Base-by-base conservation (phyloP, 92 coral and sea anemone genomes). In the Isaurus tuberculatus region DNA sequence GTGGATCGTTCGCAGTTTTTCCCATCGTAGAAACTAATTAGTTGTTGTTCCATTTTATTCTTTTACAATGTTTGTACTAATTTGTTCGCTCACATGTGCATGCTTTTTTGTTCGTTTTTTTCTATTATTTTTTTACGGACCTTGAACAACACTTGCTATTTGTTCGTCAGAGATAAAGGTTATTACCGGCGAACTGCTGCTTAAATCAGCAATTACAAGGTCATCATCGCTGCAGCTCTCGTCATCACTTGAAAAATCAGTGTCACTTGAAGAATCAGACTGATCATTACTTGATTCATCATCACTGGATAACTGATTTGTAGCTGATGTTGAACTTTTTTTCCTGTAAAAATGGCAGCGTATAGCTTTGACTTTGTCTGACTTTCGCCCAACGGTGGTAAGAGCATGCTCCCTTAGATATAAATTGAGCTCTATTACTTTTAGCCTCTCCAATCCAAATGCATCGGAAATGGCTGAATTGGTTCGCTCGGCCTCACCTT, bases 401-500 rank as follows among this genome's bases (percentile, higher is more conserved):
- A 79, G 46, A 43, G 27, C 57, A 81, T 81, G 86, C 25, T 80
- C 63, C 61, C 49, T 65, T 16, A 80, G 73, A 40, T 80, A 80
- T 42, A 80, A 22, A 37, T 80, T 36, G 65, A 67, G 86, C 42
- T 81, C 66, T 81, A 25, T 42, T 46, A 66, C 78, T 28, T 48
- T 13, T 25, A 71, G 43, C 79, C 33, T 70, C 5, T 72, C 72
- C 55, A 80, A 83, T 28, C 87, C 73, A 13, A 85, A 75, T 44
- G 84, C 88, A 64, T 85, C 79, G 29, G 78, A 65, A 75, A 85
- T 77, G 14, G 84, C 84, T 28, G 88, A 85, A 53, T 85, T 85
- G 66, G 88, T 85, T 49, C 88, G 46, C 25, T 85, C 79, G 72
- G 88, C 88, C 73, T 75, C 88, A 20, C 84, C 78, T 74, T 26